Percentiles rank a stretch among this genome's conserved stretches.
Conservation (phyloP, 2,888 invertebrate species). For the Artemia sinica region DNA sequence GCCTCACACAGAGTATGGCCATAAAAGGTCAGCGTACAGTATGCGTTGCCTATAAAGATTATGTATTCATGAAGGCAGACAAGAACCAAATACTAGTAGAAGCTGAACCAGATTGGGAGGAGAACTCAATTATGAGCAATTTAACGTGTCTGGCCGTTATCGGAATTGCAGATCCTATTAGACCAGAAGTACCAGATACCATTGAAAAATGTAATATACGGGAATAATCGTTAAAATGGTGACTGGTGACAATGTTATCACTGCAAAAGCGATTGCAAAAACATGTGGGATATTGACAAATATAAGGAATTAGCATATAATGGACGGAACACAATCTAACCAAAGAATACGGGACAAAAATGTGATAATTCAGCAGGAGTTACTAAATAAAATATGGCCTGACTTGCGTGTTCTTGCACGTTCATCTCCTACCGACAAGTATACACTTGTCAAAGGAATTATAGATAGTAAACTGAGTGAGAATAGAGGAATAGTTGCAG, state of each 20-base stretch:
- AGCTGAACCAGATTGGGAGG: constrained; percentile 32
- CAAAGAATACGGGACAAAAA: constrained; percentile 33
- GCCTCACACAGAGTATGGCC: constrained; percentile 2
- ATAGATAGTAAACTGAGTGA: constrained; percentile 38
- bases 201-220: constrained; percentile 37
- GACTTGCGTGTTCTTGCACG: constrained; percentile 39
- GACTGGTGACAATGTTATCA: constrained; percentile 44
- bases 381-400: constrained; percentile 41
- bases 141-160: constrained; percentile 40
- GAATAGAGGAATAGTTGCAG: constrained; percentile 41
- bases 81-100: constrained; percentile 29
- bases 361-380: constrained; percentile 36
- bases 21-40: constrained; percentile 26
- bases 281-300: constrained; percentile 42
- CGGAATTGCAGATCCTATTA: constrained; percentile 44
- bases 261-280: constrained; percentile 42
- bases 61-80: constrained; percentile 26
- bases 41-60: constrained; percentile 26
- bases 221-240: constrained; percentile 41
- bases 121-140: constrained; percentile 34
- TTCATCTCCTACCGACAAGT: constrained; percentile 43
- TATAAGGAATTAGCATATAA: constrained; percentile 38
- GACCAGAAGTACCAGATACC: constrained; percentile 37
- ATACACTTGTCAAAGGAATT: constrained; percentile 41
- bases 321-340: constrained; percentile 43